Percentiles rank a stretch among this genome's conserved stretches.
These are phyloP conservation scores for Temnothorax nylanderi DNA, from an alignment of 1,140 invertebrate genomes.

Conservation along the genomic window DNA sequence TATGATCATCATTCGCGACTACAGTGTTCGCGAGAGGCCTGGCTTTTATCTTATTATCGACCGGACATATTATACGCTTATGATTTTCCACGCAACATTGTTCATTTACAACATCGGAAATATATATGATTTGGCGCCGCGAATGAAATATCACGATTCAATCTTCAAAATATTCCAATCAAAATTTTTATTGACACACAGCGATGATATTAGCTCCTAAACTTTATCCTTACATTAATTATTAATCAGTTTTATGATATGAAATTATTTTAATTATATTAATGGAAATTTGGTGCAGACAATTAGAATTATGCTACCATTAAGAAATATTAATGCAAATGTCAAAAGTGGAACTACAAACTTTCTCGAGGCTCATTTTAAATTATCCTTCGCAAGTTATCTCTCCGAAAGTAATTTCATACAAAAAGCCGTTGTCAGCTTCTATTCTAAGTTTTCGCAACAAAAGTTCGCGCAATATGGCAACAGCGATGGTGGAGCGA, in stretches of 20 bases:
- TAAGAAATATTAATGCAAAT: conserved; percentile 56
- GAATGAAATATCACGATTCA: neutral
- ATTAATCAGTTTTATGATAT: neutral
- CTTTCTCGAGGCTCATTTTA: conserved; percentile 38
- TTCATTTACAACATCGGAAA: conserved; percentile 11
- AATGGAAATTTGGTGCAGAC: conserved; percentile 1
- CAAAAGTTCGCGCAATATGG: conserved; percentile 48
- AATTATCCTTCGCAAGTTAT: conserved; percentile 57
- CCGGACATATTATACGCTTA: conserved; percentile 15
- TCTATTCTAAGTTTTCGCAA: conserved; percentile 50
- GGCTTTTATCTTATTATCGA: conserved; percentile 45
- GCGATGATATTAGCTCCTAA: neutral
- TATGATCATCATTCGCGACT: conserved; percentile 34
- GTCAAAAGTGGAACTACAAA: conserved; percentile 42
- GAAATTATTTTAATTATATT: conserved; percentile 7
- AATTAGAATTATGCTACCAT: conserved; percentile 40
- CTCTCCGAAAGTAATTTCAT: conserved; percentile 53
- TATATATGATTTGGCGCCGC: neutral
- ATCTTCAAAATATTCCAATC: conserved; percentile 4
- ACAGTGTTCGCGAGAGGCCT: conserved; percentile 28
- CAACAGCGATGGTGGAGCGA: conserved; percentile 43
- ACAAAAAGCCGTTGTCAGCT: conserved; percentile 55
- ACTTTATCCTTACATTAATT: conserved; percentile 2
- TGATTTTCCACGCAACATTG: conserved; percentile 21
- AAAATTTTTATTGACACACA: neutral